These are phyloP conservation scores for Chymomyza fuscimana DNA, from an alignment of 2,888 invertebrate species.

Conservation along the genomic window DNA sequence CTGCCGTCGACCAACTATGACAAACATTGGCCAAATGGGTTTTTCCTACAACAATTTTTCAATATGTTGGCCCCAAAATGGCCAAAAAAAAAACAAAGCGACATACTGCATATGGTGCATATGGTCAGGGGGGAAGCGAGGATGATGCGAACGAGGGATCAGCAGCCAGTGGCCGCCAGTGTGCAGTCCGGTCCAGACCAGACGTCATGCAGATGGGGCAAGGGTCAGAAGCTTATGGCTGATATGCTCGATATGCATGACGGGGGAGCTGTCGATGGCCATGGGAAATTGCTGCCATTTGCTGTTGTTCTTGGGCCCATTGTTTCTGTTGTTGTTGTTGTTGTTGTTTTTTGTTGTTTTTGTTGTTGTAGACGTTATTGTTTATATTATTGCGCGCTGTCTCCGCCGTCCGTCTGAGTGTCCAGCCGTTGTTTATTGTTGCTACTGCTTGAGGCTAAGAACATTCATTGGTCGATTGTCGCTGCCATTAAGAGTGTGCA, in stretches of 20 bases:
- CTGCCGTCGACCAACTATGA: slow-evolving; percentile 49
- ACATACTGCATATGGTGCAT: neutral
- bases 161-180: neutral
- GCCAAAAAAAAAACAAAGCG: slow-evolving; percentile 52
- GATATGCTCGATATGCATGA: neutral
- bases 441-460: slow-evolving; percentile 49
- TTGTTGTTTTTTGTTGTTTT: slow-evolving; percentile 43
- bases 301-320: slow-evolving; percentile 9
- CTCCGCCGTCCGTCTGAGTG: neutral
- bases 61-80: slow-evolving; percentile 63
- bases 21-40: slow-evolving; percentile 71
- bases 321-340: slow-evolving; percentile 32
- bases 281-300: slow-evolving; percentile 16
- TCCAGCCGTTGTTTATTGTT: slow-evolving; percentile 6
- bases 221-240: slow-evolving; percentile 3
- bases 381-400: slow-evolving; percentile 62
- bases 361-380: slow-evolving; percentile 52
- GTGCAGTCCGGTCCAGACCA: neutral
- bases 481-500: slow-evolving; percentile 66
- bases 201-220: neutral
- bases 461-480: slow-evolving; percentile 63
- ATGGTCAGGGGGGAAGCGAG: neutral
- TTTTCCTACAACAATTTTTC: slow-evolving; percentile 68
- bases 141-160: neutral
- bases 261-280: slow-evolving; percentile 1